These are phyloP conservation scores for Bombus waltoni DNA, from an alignment of 1,140 invertebrate species.

Conservation along the genomic window DNA sequence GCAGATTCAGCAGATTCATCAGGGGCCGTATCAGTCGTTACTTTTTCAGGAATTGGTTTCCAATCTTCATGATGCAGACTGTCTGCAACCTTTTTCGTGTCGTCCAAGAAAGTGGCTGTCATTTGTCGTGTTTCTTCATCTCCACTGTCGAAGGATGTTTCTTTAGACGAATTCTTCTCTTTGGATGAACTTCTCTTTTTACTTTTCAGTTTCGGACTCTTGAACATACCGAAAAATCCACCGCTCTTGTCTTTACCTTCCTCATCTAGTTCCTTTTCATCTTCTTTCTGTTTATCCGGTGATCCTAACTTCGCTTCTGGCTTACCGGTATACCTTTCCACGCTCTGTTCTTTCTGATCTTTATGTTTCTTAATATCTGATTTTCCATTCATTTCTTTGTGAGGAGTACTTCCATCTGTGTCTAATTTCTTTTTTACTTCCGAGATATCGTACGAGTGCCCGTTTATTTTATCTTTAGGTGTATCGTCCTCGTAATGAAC, in stretches of 20 bases:
- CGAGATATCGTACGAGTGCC: conserved; percentile 66
- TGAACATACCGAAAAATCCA: conserved; percentile 77
- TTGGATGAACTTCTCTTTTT: conserved; percentile 74
- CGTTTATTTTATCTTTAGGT: conserved; percentile 64
- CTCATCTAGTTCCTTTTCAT: conserved; percentile 15
- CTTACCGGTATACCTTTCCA: neutral
- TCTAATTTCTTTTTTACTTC: conserved; percentile 24
- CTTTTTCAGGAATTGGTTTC: conserved; percentile 1
- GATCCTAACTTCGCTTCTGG: conserved; percentile 12
- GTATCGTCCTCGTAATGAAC: conserved; percentile 53
- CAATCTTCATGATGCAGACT: conserved; percentile 27
- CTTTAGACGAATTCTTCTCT: conserved; percentile 70
- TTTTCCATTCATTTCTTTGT: conserved; percentile 45
- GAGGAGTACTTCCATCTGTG: conserved; percentile 3
- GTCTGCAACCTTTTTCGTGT: conserved; percentile 61
- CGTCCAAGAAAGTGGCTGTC: conserved; percentile 70
- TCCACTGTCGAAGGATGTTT: conserved; percentile 76
- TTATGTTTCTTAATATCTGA: conserved; percentile 28
- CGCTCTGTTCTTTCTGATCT: conserved; percentile 8
- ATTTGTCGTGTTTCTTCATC: conserved; percentile 74
- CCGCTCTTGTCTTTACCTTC: conserved; percentile 69
- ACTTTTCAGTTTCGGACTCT: conserved; percentile 74
- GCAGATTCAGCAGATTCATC: conserved; percentile 17
- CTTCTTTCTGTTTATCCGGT: conserved; percentile 9
- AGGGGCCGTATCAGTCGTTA: neutral